Evolutionary conservation across 30 jellyfish, hydroid and myxozoan genomes (phyloP), one percentile per base, ranked within the genome.

Genomic region (Turritopsis dohrnii): DNA sequence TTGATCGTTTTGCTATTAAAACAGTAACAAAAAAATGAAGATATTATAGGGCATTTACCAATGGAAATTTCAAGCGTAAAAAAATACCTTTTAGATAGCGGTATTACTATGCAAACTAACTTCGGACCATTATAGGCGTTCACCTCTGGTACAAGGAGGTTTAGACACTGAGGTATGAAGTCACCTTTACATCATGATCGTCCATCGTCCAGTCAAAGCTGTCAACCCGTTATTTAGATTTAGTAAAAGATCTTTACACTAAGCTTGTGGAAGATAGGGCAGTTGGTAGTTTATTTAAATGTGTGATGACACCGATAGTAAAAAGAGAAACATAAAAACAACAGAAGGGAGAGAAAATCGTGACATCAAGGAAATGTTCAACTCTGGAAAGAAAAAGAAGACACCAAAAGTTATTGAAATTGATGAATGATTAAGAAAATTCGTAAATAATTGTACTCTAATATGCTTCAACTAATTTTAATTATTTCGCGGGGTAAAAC

Each of bases 251-350:
- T n/a, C n/a, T n/a, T n/a, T n/a, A n/a, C n/a, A n/a, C 72, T 54
- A n/a, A 54, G 72, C 72, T n/a, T 54, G 72, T 54, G 72, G 72
- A 54, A 54, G 72, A 54, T 54, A 54, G 72, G 72, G 72, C 72
- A 54, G 72, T 54, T 54, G 72, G 72, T 54, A 54, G 72, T n/a
- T 54, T 54, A 54, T 54, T 54, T n/a, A 54, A 54, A 54, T 54
- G 18, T 54, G 72, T 54, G 72, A 54, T 54, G 72, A 54, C 72
- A 16, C 72, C 72, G 72, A 54, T 54, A 54, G 72, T 54, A 54
- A 54, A 54, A 54, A 54, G 72, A 18, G n/a, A n/a, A 54, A 54
- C 19, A n/a, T 18, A 54, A 54, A 54, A n/a, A 54, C n/a, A n/a
- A n/a, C n/a, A n/a, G n/a, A n/a, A n/a, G n/a, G n/a, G n/a, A n/a